A percentile compares a stretch with the other conserved stretches of the same genome.
phyloP scores from a whole-genome alignment of 2,797 vertebrate species.

The Falco naumanni region DNA sequence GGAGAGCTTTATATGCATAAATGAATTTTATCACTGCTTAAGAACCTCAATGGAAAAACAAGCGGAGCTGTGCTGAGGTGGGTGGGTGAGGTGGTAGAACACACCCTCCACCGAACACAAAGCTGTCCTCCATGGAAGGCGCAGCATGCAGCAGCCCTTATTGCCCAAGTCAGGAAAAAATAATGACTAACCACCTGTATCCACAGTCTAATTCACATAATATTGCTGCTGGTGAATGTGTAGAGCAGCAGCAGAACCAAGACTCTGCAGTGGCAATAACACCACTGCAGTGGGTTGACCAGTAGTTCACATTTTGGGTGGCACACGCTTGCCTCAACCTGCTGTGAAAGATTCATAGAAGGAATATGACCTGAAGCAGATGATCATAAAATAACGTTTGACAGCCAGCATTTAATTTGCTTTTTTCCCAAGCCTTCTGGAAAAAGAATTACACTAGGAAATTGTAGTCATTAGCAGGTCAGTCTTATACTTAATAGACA shows the following conservation, averaged over 20 bases:
- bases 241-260: neutral
- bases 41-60: neutral
- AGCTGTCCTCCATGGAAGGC: neutral
- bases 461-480: neutral
- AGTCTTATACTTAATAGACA: neutral
- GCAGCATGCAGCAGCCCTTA: neutral
- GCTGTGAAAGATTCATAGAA: neutral
- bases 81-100: fast-evolving
- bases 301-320: neutral
- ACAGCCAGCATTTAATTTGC: neutral
- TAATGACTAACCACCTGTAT: neutral
- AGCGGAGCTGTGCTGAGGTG: neutral
- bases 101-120: neutral
- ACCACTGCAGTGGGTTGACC: neutral
- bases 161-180: neutral
- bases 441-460: conserved; percentile 25
- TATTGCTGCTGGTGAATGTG: neutral
- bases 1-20: neutral
- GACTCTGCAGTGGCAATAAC: neutral
- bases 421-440: neutral
- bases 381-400: neutral
- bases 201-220: neutral
- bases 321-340: neutral
- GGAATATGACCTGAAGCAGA: neutral
- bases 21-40: neutral